A percentile compares a stretch with the other conserved stretches of the same genome.
phyloP scores from a whole-genome alignment of 2,888 invertebrate genomes.

The Icerya purchasi region DNA sequence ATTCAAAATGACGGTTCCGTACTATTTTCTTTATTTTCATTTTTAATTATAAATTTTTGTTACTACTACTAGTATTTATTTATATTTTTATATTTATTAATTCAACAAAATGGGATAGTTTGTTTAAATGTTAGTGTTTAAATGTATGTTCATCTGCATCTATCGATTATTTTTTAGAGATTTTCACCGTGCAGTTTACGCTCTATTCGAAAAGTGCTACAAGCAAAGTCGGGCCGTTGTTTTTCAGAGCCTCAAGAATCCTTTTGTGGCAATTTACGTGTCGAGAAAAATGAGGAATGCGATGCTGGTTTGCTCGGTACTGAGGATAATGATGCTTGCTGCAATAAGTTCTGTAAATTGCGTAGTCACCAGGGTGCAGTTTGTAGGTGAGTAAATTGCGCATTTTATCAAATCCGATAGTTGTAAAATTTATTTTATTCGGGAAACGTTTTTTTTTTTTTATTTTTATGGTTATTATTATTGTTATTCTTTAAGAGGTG shows the following conservation, averaged over 20 bases:
- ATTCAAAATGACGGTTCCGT: no score
- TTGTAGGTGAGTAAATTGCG: conserved; percentile 65
- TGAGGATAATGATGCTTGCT: conserved; percentile 81
- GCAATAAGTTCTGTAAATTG: conserved; percentile 77
- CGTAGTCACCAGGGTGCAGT: conserved; percentile 61
- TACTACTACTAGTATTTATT: no score
- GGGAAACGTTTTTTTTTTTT: no score
- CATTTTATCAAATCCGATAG: no score
- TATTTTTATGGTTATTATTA: no score
- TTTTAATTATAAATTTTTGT: no score
- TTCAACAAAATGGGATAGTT: no score
- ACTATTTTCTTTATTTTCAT: no score
- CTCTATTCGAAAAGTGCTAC: conserved; percentile 77
- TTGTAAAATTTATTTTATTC: no score
- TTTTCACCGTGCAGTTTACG: conserved; percentile 88
- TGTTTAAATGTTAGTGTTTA: neutral
- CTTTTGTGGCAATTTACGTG: conserved; percentile 86
- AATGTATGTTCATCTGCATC: neutral
- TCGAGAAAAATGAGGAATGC: conserved; percentile 89
- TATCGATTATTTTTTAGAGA: conserved; percentile 32
- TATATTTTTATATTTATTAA: no score
- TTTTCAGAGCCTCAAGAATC: conserved; percentile 87
- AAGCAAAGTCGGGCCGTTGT: conserved; percentile 75
- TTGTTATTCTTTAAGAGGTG: no score
- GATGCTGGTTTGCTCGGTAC: conserved; percentile 85